Conservation (phyloP, 1,140 invertebrate genomes). For the Ceratoteleas bidentatus region DNA sequence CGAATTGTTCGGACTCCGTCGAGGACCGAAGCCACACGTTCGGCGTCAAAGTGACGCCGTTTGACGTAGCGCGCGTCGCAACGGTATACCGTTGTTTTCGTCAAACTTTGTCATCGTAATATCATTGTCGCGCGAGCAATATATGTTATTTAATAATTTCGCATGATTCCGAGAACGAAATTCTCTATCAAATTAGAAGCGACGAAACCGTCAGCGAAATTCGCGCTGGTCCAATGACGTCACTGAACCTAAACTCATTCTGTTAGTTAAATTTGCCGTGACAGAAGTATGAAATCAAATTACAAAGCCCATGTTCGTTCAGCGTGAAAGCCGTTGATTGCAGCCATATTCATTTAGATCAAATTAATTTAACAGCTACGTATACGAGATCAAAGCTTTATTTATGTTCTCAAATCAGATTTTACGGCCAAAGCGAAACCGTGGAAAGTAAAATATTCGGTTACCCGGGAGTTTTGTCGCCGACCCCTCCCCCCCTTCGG, state of each 20-base stretch:
- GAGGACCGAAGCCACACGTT: too few relatives aligned
- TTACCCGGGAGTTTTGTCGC: constrained; percentile 40
- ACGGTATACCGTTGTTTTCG: constrained; percentile 51
- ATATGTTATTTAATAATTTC: constrained; percentile 64
- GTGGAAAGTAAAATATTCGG: constrained; percentile 61
- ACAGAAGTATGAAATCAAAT: constrained; percentile 69
- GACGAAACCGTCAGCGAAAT: constrained; percentile 60
- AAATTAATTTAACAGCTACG: constrained; percentile 68
- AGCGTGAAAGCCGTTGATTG: constrained; percentile 69
- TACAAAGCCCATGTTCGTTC: constrained; percentile 69
- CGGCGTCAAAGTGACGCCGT: constrained; percentile 13
- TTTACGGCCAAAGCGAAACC: constrained; percentile 61
- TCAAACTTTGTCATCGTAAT: constrained; percentile 56
- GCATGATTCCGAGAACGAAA: constrained; percentile 56
- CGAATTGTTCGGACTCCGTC: not conserved
- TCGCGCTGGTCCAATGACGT: constrained; percentile 61
- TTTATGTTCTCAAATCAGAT: constrained; percentile 66
- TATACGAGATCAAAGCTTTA: constrained; percentile 67
- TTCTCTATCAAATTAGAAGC: constrained; percentile 63
- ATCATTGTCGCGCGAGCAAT: constrained; percentile 47
- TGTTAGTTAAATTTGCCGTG: constrained; percentile 69
- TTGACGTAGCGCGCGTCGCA: constrained; percentile 12
- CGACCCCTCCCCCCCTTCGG: not conserved
- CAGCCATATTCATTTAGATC: constrained; percentile 70
- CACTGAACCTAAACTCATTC: constrained; percentile 67